These are phyloP conservation scores for Rousettus madagascariensis DNA, from an alignment of 2,797 vertebrate genomes.

Conservation along the genomic window DNA sequence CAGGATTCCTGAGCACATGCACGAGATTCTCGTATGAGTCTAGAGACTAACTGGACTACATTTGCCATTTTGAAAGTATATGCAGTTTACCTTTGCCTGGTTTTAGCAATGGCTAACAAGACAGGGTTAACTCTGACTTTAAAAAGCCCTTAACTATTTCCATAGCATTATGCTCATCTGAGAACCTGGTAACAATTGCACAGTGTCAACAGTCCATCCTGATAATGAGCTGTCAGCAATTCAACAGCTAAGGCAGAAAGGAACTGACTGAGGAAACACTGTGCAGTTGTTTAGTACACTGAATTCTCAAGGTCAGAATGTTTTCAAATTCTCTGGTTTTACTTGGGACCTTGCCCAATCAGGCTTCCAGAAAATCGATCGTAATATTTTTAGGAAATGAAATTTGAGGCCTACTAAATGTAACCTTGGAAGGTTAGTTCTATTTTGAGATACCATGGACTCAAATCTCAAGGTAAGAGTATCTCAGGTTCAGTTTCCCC, in stretches of 20 bases:
- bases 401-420: constrained; percentile 16
- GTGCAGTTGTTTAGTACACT: neutral
- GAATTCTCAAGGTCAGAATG: constrained; percentile 2
- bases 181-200: neutral
- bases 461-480: constrained; percentile 19
- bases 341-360: neutral
- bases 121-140: neutral
- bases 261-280: neutral
- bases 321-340: constrained; percentile 18
- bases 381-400: constrained; percentile 34
- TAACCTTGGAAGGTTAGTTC: neutral
- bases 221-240: neutral
- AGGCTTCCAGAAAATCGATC: constrained; percentile 11
- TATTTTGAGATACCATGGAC: neutral
- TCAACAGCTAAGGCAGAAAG: neutral
- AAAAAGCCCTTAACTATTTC: neutral
- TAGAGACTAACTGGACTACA: neutral
- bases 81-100: neutral
- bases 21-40: neutral
- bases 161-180: neutral
- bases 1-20: neutral
- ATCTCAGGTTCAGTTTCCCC: neutral
- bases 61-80: neutral
- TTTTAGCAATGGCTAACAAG: neutral
- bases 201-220: neutral